phyloP scores from a whole-genome alignment of 2,888 invertebrate genomes.

The Drosophila demipolita region DNA sequence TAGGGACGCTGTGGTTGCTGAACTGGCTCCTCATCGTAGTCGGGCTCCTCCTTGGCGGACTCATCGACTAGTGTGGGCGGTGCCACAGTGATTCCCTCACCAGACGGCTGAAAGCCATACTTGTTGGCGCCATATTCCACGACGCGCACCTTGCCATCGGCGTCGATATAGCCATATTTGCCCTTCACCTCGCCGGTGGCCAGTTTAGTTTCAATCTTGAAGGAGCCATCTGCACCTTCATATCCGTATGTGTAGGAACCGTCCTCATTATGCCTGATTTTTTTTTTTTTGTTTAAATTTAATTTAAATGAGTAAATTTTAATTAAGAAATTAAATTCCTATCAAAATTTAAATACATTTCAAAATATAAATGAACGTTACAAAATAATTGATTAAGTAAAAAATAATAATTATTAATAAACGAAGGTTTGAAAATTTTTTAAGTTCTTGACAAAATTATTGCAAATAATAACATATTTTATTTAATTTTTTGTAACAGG shows the following conservation, averaged over 20 bases:
- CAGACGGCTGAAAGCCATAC: conserved; percentile 94
- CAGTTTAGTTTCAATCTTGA: conserved; percentile 95
- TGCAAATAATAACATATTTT: background rate
- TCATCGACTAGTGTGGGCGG: conserved; percentile 87
- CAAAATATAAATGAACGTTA: background rate
- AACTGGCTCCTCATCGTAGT: conserved; percentile 84
- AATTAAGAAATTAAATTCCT: background rate
- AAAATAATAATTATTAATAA: background rate
- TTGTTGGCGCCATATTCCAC: conserved; percentile 96
- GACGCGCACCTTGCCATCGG: conserved; percentile 91
- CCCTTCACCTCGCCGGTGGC: conserved; percentile 94
- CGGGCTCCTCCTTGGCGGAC: conserved; percentile 84
- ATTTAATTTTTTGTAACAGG: background rate
- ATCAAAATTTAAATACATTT: background rate
- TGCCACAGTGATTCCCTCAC: conserved; percentile 93
- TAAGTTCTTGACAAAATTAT: background rate
- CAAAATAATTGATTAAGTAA: background rate
- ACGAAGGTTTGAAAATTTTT: background rate
- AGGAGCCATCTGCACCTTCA: conserved; percentile 94
- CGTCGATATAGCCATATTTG: conserved; percentile 95
- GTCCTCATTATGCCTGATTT: conserved; percentile 92
- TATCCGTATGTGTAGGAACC: conserved; percentile 96
- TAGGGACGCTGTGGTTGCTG: conserved; percentile 81
- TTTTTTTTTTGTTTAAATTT: background rate
- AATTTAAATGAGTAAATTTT: background rate